These are phyloP conservation scores for Rhinopithecus roxellana DNA, from an alignment of 2,113 vertebrate genomes.

Conservation along the genomic window DNA sequence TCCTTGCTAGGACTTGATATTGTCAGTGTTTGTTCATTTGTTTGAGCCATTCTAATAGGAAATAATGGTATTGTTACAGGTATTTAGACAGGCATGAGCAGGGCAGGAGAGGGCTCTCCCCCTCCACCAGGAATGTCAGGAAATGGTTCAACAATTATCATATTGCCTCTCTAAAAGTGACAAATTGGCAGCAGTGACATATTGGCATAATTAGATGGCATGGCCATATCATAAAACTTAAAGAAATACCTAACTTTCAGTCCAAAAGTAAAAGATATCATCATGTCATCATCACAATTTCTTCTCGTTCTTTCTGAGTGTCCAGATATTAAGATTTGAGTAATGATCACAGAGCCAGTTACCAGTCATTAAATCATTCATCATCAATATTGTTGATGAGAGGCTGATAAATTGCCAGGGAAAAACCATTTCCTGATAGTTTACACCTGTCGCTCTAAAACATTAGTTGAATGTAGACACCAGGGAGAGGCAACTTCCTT, in stretches of 20 bases:
- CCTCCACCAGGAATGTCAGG: too few relatives aligned
- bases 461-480: too few relatives aligned
- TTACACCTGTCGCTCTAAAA: too few relatives aligned
- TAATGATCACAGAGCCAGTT: background rate
- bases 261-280: background rate
- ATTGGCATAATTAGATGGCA: background rate
- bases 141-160: too few relatives aligned
- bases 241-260: background rate
- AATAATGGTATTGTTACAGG: background rate
- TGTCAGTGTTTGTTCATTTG: background rate
- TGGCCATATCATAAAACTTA: background rate
- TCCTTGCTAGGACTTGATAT: background rate
- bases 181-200: too few relatives aligned
- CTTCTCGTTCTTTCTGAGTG: background rate
- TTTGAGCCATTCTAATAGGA: background rate
- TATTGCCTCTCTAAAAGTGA: too few relatives aligned
- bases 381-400: background rate
- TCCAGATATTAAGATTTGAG: constrained; percentile 10
- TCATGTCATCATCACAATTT: background rate
- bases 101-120: too few relatives aligned
- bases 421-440: too few relatives aligned
- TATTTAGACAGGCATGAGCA: too few relatives aligned
- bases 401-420: background rate
- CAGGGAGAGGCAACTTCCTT: too few relatives aligned
- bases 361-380: constrained; percentile 11